Evolutionary conservation across 2,797 vertebrate genomes (phyloP), one percentile per base, ranked within the genome.

Genomic region (Stomatorhinus walkeri): DNA sequence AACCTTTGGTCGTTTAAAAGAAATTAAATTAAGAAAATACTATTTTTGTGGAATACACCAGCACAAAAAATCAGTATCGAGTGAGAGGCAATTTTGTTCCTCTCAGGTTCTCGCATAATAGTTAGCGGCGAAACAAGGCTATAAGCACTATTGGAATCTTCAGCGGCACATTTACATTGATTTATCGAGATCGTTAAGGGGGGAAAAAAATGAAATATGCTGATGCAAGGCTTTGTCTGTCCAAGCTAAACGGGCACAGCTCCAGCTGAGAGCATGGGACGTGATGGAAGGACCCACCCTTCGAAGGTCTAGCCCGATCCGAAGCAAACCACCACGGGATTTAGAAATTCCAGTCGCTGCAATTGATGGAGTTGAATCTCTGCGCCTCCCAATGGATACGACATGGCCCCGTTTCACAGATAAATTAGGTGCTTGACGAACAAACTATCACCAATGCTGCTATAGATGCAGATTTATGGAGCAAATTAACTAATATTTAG

Each of bases 121-220:
- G 24, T 86, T 48, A 88, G 59, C 22, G 9, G 43, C 43, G 40
- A 52, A 79, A 79, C 61, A 52, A 76, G 87, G 87, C 87, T 46
- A 46, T 46, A 46, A 43, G 61, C 87, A 48, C 48, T 19, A 6
- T 32, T 64, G 68, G 61, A 52, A 79, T 88, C 87, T 76, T 88
- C 87, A 79, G 68, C 46, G 10, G 48, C 19, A 52, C 64, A 72
- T 88, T 76, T 88, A 40, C 64, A 72, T 64, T 88, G 87, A 88
- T 88, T 79, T 88, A 88, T 88, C 68, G 64, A 24, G 46, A 72
- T 52, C 87, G 72, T 88, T 88, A 88, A 51, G 28, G 32, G 22
- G 87, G 40, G 79, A 79, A 79, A 88, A 79, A 76, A 88, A 79
- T 88, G 49, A 79, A 88, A 79, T 32, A 88, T 52, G 87, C 68